Base-by-base conservation (phyloP, 2,888 invertebrate genomes). In the Phragmatobia fuliginosa region DNA sequence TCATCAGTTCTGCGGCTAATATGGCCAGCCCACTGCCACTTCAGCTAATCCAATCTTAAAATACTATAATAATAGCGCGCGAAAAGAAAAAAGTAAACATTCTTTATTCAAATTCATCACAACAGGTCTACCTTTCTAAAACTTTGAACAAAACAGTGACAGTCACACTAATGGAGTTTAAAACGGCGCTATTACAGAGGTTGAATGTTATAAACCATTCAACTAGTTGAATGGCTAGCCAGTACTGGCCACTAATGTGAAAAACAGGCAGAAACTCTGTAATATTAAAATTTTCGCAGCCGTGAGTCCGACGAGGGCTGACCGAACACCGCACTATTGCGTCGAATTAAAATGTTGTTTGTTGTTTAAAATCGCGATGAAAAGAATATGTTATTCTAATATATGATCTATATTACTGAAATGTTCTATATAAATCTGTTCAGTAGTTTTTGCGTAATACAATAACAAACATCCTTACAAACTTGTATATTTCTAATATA, bases 281-380 rank as follows among this genome's bases (percentile, higher is more conserved):
- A 80, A 81, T 79, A 83, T 83, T 83, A 79, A 77, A 83, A 82
- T 82, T 74, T 76, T 75, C 77, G 41, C 66, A 64, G 36, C 36
- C 68, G 70, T 75, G 72, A 72, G 72, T 74, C 71, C 67, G 67
- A 36, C 74, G 67, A 62, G 72, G 66, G 64, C 59, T 66, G 63
- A 67, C 66, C 74, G 74, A 61, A 56, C 66, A 65, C 72, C 64
- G 38, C 74, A 75, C 75, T 78, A 75, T 78, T 76, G 68, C 64
- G 16, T 52, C 68, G 72, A 71, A 81, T 79, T 77, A 81, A 77
- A 81, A 81, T 66, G 36, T 66, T 59, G 72, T 64, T 28, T 71
- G 72, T 79, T 66, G 72, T 63, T 49, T 21, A 56, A 10, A 11
- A 18, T 18, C 21, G 18, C 18, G 8, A 25, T 31, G 18, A 65